Evolutionary conservation across 1,140 invertebrate species (phyloP).

Genomic region (Ceratina australensis): DNA sequence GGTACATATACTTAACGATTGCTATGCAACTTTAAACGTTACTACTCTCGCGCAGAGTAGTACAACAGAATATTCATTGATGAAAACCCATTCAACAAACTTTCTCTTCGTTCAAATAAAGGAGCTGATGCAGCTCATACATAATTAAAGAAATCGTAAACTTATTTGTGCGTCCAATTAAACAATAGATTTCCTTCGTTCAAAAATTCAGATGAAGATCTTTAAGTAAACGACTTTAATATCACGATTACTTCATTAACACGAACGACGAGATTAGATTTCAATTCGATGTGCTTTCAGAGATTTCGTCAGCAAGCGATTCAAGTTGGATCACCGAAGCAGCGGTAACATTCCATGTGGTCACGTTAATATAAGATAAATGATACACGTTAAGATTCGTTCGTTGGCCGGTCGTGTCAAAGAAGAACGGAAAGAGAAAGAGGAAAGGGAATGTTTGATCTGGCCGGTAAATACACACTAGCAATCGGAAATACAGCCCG

Average conservation of each 20-base stretch:
- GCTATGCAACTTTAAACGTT: neutral
- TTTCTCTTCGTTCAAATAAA: neutral
- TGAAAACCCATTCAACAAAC: neutral
- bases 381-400: conserved; percentile 52
- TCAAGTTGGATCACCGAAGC: neutral
- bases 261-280: neutral
- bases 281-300: neutral
- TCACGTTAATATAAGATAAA: conserved; percentile 38
- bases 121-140: neutral
- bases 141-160: no score
- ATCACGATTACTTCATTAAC: neutral
- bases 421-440: conserved; percentile 12
- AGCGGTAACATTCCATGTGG: conserved; percentile 31
- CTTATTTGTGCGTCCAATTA: no score
- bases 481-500: conserved; percentile 71
- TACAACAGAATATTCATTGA: neutral
- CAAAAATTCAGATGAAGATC: no score
- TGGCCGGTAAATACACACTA: conserved; percentile 30
- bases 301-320: conserved; percentile 14
- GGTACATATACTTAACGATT: neutral
- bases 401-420: conserved; percentile 39
- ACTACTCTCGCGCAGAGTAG: no score
- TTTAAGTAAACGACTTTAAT: neutral
- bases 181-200: no score
- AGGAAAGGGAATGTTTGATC: conserved; percentile 33